Conservation (phyloP, 2,888 invertebrate species). For the Pimpla rufipes region DNA sequence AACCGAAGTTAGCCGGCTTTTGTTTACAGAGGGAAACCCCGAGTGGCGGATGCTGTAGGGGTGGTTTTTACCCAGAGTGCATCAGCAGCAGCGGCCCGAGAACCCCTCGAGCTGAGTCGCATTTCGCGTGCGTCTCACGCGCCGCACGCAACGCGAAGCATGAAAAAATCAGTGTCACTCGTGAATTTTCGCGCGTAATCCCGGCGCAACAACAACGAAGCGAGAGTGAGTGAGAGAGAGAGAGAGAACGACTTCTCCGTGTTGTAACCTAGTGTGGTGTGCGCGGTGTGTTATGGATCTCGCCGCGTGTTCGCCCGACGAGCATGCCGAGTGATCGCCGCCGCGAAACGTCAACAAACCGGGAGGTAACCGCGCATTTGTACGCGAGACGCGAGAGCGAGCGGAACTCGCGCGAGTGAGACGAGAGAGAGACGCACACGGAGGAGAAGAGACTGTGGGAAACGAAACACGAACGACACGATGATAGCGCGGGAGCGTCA, state of each 20-base stretch:
- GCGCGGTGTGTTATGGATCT: slow-evolving; percentile 4
- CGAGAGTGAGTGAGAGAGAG: neutral
- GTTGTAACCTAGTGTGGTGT: neutral
- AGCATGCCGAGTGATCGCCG: slow-evolving; percentile 47
- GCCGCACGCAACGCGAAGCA: slow-evolving; percentile 53
- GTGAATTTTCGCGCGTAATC: slow-evolving; percentile 67
- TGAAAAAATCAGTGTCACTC: slow-evolving; percentile 32
- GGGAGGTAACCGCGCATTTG: slow-evolving; percentile 10
- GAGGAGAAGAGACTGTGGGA: too few relatives aligned
- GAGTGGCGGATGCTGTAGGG: slow-evolving; percentile 54
- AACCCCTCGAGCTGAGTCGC: slow-evolving; percentile 31
- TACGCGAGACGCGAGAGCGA: slow-evolving; percentile 19
- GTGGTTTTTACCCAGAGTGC: slow-evolving; percentile 59
- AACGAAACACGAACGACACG: slow-evolving; percentile 21
- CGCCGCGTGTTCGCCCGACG: neutral
- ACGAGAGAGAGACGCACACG: too few relatives aligned
- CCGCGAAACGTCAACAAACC: slow-evolving; percentile 64
- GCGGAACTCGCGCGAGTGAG: neutral
- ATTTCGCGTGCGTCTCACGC: slow-evolving; percentile 70
- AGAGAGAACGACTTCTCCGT: neutral
- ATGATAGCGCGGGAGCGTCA: slow-evolving; percentile 32
- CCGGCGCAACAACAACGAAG: slow-evolving; percentile 60
- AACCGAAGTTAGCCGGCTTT: slow-evolving; percentile 27
- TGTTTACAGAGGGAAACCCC: neutral
- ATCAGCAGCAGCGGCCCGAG: neutral